phyloP scores from a whole-genome alignment of 2,113 vertebrate genomes.

The Austrofundulus limnaeus region DNA sequence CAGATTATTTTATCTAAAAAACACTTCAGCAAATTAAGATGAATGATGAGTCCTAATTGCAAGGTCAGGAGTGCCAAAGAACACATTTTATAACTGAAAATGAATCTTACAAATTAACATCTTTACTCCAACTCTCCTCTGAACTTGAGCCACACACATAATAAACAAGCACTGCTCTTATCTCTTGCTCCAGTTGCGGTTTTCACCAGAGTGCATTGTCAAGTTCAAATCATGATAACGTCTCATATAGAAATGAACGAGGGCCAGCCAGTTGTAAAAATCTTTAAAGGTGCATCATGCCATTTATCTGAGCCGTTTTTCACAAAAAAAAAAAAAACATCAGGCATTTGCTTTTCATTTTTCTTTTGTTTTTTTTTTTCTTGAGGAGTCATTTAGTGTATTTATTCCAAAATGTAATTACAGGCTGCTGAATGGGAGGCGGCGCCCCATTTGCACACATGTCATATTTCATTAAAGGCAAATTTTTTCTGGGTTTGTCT shows the following conservation, averaged over 20 bases:
- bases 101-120: slow-evolving; percentile 43
- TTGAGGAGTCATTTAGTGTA: slow-evolving; percentile 82
- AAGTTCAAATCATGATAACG: slow-evolving; percentile 3
- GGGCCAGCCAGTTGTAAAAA: slow-evolving; percentile 3
- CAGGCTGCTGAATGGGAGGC: slow-evolving; percentile 96
- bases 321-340: slow-evolving; percentile 16
- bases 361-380: slow-evolving; percentile 49
- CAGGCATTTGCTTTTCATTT: slow-evolving; percentile 27
- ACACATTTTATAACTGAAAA: slow-evolving; percentile 18
- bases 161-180: not conserved
- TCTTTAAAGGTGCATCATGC: slow-evolving; percentile 23
- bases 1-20: slow-evolving; percentile 15
- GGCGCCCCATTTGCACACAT: slow-evolving; percentile 95
- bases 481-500: slow-evolving; percentile 84
- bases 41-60: not conserved
- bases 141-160: not conserved
- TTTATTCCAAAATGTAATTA: slow-evolving; percentile 98
- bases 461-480: slow-evolving; percentile 99
- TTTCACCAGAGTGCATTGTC: slow-evolving; percentile 10
- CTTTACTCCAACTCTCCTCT: slow-evolving; percentile 38
- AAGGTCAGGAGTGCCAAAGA: slow-evolving; percentile 7
- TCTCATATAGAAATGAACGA: slow-evolving; percentile 5
- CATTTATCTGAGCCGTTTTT: slow-evolving; percentile 16
- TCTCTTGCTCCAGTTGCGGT: slow-evolving; percentile 3
- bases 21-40: not conserved